These are phyloP conservation scores for Pherbina coryleti DNA, from an alignment of 2,888 invertebrate genomes.

Conservation along the genomic window DNA sequence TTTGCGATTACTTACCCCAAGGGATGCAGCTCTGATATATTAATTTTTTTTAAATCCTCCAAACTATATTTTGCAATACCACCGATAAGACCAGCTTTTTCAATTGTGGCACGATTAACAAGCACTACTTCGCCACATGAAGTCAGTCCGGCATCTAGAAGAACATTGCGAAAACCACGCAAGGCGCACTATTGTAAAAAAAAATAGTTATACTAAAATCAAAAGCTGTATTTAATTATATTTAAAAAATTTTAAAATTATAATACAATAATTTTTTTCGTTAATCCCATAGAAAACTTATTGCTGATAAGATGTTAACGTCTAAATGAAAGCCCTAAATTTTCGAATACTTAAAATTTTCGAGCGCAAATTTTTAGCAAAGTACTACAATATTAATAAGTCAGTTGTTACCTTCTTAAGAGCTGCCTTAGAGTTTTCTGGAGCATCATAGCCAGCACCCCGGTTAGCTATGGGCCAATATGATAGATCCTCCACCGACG, in stretches of 20 bases:
- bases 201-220: constrained; percentile 17
- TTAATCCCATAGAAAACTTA: no score
- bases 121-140: constrained; percentile 67
- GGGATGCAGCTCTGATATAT: constrained; percentile 68
- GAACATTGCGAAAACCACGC: constrained; percentile 66
- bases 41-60: constrained; percentile 63
- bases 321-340: background rate
- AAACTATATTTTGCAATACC: constrained; percentile 59
- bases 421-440: constrained; percentile 68
- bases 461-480: constrained; percentile 69
- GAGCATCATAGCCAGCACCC: constrained; percentile 68
- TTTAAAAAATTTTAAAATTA: no score
- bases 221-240: no score
- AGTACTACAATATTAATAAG: no score
- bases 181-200: constrained; percentile 59
- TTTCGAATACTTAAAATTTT: no score
- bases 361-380: no score
- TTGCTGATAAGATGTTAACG: background rate
- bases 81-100: constrained; percentile 62
- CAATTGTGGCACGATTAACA: constrained; percentile 62
- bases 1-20: constrained; percentile 58
- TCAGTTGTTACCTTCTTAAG: constrained; percentile 63
- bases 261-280: no score
- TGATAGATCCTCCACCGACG: constrained; percentile 62
- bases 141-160: constrained; percentile 66